Conservation (phyloP, 2,888 invertebrate species). For the Gerris lacustris region DNA sequence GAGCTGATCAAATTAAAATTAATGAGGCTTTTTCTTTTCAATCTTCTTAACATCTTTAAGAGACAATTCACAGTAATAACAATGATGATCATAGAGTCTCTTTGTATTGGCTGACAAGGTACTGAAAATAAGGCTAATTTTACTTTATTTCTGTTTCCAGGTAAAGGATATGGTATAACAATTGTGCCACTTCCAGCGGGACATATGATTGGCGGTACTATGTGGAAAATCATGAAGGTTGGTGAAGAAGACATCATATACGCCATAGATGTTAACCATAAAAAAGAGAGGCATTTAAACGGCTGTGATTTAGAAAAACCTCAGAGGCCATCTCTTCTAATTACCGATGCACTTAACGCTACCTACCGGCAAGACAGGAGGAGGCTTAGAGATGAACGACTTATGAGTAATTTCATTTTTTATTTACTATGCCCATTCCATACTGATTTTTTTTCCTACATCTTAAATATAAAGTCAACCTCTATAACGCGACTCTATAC, state of each 20-base stretch:
- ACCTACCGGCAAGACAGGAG: conserved; percentile 84
- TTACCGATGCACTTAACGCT: conserved; percentile 92
- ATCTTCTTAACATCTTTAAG: no score
- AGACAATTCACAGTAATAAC: no score
- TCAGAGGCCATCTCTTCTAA: conserved; percentile 80
- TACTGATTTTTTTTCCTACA: not conserved
- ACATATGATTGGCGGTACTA: conserved; percentile 96
- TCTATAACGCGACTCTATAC: no score
- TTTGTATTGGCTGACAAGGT: no score
- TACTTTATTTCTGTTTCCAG: conserved; percentile 38
- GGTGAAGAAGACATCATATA: conserved; percentile 98
- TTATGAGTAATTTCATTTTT: conserved; percentile 62
- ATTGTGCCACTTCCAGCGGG: conserved; percentile 92
- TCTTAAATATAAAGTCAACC: not conserved
- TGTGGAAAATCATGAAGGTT: conserved; percentile 96
- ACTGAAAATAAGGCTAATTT: no score
- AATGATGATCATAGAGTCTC: no score
- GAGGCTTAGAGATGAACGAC: conserved; percentile 82
- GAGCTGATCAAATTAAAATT: no score
- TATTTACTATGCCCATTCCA: conserved; percentile 10
- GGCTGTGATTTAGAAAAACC: conserved; percentile 86
- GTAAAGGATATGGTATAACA: conserved; percentile 89
- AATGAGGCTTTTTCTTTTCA: no score
- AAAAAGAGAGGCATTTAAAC: conserved; percentile 93
- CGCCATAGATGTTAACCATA: conserved; percentile 97